Percentiles rank a stretch among this genome's conserved stretches.
phyloP scores from a whole-genome alignment of 1,140 invertebrate genomes.

The Hyphantria cunea region DNA sequence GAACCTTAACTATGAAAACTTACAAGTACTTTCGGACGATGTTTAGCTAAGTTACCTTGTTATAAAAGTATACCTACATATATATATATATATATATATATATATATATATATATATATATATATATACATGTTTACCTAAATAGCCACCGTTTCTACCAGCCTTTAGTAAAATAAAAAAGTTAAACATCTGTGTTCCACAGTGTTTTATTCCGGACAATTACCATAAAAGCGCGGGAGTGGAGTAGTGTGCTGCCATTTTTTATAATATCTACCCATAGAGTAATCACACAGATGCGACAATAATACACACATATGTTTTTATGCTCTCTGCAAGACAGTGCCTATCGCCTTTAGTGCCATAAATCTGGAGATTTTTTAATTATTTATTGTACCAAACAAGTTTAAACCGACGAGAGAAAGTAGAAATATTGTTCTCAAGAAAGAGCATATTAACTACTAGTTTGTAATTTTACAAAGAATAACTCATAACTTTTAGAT shows the following conservation, averaged over 20 bases:
- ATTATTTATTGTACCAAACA: too few relatives aligned
- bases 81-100: too few relatives aligned
- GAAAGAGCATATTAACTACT: too few relatives aligned
- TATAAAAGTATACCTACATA: not conserved
- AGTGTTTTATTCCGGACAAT: slow-evolving; percentile 45
- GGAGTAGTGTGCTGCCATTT: slow-evolving; percentile 21
- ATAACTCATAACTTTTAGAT: too few relatives aligned
- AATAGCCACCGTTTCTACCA: slow-evolving; percentile 3
- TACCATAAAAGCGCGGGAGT: slow-evolving; percentile 50
- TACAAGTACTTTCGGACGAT: too few relatives aligned
- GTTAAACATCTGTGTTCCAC: slow-evolving; percentile 38
- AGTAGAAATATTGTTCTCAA: too few relatives aligned
- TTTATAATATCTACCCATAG: slow-evolving; percentile 28
- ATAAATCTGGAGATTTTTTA: too few relatives aligned
- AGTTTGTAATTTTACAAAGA: too few relatives aligned
- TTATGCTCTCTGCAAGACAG: not conserved
- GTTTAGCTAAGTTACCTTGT: too few relatives aligned
- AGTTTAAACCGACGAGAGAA: too few relatives aligned
- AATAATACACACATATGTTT: not conserved
- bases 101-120: not conserved
- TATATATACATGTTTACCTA: slow-evolving; percentile 12
- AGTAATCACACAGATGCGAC: slow-evolving; percentile 6
- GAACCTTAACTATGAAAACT: too few relatives aligned
- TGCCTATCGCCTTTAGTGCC: too few relatives aligned
- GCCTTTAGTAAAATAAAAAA: slow-evolving; percentile 38